Evolutionary conservation across 2,888 invertebrate genomes (phyloP).

Genomic region (Mantis religiosa): DNA sequence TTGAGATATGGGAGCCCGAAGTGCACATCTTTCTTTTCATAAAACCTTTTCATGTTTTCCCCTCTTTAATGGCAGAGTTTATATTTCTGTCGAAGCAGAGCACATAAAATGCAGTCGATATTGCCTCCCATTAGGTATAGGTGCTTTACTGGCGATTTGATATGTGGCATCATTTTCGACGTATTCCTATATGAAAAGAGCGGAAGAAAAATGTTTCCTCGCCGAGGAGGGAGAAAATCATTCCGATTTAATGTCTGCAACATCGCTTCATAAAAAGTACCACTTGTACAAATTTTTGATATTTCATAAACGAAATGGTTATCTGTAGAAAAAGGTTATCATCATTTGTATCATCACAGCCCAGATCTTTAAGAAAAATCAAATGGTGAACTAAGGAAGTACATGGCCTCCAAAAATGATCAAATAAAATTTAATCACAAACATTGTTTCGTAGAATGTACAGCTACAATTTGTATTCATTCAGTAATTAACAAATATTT

Average conservation of each 20-base stretch:
- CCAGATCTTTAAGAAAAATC: too few species aligned
- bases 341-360: too few species aligned
- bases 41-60: not conserved
- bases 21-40: not conserved
- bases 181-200: not conserved
- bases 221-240: not conserved
- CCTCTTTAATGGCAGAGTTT: not conserved
- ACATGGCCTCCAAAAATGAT: too few species aligned
- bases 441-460: too few species aligned
- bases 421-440: too few species aligned
- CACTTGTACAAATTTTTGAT: not conserved
- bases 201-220: not conserved
- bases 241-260: not conserved
- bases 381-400: too few species aligned
- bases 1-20: not conserved
- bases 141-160: not conserved
- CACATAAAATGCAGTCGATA: not conserved
- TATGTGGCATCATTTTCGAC: not conserved
- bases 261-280: not conserved
- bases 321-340: too few species aligned
- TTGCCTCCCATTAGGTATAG: not conserved
- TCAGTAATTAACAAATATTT: too few species aligned
- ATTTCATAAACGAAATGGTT: too few species aligned
- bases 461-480: too few species aligned
- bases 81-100: not conserved